A percentile compares a stretch with the other conserved stretches of the same genome.
Conservation (phyloP, 64 coral and sea anemone genomes). For the Actinia tenebrosa region DNA sequence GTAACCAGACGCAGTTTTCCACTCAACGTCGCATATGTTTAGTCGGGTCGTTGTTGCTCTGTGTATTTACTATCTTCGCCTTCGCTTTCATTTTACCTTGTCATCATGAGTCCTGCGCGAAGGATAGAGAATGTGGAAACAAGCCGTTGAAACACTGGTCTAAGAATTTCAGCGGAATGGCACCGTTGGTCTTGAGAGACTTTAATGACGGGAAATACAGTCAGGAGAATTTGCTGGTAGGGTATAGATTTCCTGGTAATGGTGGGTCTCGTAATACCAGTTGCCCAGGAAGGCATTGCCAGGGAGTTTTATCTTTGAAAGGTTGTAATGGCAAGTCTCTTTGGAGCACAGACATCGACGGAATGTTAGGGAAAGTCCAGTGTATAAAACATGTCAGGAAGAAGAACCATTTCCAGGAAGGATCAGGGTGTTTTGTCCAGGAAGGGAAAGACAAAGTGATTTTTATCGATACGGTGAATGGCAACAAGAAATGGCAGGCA, state of each 20-base stretch:
- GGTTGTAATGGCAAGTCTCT: constrained; percentile 33
- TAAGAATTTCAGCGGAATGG: constrained; percentile 40
- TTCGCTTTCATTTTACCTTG: constrained; percentile 88
- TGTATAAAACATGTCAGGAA: neutral
- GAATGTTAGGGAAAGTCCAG: neutral
- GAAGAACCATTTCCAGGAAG: neutral
- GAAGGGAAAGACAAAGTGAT: constrained; percentile 44
- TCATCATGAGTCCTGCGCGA: constrained; percentile 24
- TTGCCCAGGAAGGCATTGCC: constrained; percentile 25
- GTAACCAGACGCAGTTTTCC: constrained; percentile 44
- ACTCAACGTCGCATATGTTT: constrained; percentile 57
- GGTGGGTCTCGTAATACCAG: constrained; percentile 26
- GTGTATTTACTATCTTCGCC: constrained; percentile 85
- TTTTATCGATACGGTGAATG: constrained; percentile 31
- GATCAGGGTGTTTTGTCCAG: constrained; percentile 49
- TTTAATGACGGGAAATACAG: constrained; percentile 10
- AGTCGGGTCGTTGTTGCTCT: constrained; percentile 69
- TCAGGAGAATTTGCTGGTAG: constrained; percentile 42
- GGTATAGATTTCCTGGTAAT: constrained; percentile 21
- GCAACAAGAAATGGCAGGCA: constrained; percentile 49
- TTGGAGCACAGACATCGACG: constrained; percentile 28
- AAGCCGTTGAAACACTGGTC: constrained; percentile 32
- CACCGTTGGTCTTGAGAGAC: constrained; percentile 26
- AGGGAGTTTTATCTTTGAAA: constrained; percentile 32
- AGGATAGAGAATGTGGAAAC: neutral